These are phyloP conservation scores for Lophotriccus pileatus DNA, from an alignment of 2,797 vertebrate species.

Conservation along the genomic window DNA sequence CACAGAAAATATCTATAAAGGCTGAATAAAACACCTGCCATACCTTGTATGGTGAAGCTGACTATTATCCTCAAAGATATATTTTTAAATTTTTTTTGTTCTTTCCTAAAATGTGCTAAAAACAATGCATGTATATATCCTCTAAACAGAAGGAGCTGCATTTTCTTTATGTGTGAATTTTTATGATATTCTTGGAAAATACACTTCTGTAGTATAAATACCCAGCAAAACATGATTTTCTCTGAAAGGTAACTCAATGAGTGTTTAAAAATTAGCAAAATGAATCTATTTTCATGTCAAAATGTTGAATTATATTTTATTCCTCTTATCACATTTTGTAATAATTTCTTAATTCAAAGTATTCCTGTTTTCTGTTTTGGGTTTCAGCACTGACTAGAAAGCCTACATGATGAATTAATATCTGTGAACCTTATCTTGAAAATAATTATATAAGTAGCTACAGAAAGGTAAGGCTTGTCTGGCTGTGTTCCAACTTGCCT, in stretches of 20 bases:
- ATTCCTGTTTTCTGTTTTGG: neutral
- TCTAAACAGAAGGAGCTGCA: neutral
- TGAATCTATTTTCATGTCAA: neutral
- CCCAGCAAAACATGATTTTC: neutral
- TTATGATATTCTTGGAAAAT: neutral
- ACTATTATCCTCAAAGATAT: neutral
- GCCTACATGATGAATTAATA: neutral
- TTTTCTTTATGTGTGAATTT: neutral
- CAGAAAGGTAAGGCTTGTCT: neutral
- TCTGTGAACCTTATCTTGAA: neutral
- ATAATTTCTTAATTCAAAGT: neutral
- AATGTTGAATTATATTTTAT: neutral
- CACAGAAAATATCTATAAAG: neutral
- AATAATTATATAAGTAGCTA: neutral
- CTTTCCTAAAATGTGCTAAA: neutral
- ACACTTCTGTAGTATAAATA: neutral
- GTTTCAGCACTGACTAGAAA: neutral
- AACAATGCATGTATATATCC: accelerated
- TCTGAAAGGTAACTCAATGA: neutral
- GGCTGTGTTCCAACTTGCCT: neutral
- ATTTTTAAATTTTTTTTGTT: accelerated
- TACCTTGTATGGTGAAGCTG: neutral
- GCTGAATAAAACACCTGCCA: neutral
- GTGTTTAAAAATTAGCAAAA: neutral
- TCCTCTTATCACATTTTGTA: neutral